A percentile compares a stretch with the other conserved stretches of the same genome.
These are phyloP conservation scores for Balaenoptera acutorostrata DNA, from an alignment of 2,113 vertebrate species.

Conservation along the genomic window DNA sequence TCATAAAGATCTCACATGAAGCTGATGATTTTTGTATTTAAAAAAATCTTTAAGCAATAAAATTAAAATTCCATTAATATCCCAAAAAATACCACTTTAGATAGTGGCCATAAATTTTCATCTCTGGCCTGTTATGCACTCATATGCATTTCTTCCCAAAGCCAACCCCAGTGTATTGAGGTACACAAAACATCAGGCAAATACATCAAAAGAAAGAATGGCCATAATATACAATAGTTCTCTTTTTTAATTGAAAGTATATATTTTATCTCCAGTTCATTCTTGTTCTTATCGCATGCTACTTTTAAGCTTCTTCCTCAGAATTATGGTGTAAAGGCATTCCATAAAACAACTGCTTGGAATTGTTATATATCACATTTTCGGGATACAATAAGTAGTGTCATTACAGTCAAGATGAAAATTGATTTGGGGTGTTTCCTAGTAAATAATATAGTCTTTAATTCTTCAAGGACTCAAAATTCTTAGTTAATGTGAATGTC, in stretches of 20 bases:
- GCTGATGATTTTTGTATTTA: neutral
- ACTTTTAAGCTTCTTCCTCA: neutral
- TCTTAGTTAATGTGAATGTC: neutral
- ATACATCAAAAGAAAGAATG: neutral
- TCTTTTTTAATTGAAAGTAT: neutral
- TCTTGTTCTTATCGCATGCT: neutral
- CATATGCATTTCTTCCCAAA: neutral
- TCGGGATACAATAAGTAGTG: neutral
- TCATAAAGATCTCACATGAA: neutral
- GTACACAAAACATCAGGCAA: neutral
- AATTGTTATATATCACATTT: neutral
- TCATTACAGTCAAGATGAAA: neutral
- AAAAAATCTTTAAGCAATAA: neutral
- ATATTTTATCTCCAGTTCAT: neutral
- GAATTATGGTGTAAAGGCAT: neutral
- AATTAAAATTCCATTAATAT: neutral
- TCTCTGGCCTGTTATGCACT: neutral
- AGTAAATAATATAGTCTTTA: neutral
- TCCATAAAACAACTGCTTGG: neutral
- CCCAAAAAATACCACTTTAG: neutral
- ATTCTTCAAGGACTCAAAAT: neutral
- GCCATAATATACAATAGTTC: neutral
- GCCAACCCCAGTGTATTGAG: neutral
- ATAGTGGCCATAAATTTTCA: neutral
- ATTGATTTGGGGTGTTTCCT: neutral